Percentiles rank a stretch among this genome's conserved stretches.
Conservation (phyloP, 1,140 invertebrate species). For the Elysia chlorotica region DNA sequence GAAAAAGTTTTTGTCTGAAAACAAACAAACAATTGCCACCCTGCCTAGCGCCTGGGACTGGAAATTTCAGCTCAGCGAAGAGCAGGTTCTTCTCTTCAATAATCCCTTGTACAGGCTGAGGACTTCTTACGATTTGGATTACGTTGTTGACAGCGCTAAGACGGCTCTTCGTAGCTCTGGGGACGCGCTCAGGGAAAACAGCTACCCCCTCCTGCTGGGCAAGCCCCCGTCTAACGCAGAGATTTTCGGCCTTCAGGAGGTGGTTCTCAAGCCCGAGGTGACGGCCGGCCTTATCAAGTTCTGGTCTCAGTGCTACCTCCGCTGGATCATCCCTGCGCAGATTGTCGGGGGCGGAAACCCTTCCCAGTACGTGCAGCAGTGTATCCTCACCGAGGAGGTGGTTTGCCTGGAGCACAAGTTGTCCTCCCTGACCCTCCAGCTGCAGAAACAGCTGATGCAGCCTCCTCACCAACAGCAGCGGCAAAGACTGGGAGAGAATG, state of each 20-base stretch:
- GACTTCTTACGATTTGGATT: constrained; percentile 23
- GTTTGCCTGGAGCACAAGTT: constrained; percentile 48
- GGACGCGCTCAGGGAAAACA: constrained; percentile 23
- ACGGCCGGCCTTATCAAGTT: constrained; percentile 68
- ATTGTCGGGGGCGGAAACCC: constrained; percentile 77
- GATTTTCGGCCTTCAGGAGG: constrained; percentile 26
- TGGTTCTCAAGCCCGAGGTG: constrained; percentile 39
- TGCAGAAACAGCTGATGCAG: constrained; percentile 14
- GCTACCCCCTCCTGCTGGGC: constrained; percentile 27
- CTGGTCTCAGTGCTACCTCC: constrained; percentile 89
- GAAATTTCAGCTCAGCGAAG: constrained; percentile 48
- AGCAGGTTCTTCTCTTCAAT: constrained; percentile 52
- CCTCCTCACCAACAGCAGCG: too few species aligned
- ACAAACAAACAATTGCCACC: constrained; percentile 29
- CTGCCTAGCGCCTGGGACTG: constrained; percentile 56
- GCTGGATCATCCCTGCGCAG: constrained; percentile 83
- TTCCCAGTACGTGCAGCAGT: constrained; percentile 68
- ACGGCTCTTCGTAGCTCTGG: constrained; percentile 7
- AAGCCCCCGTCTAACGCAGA: neutral
- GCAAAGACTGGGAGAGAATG: constrained; percentile 4
- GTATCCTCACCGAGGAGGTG: constrained; percentile 59
- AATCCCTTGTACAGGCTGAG: constrained; percentile 54
- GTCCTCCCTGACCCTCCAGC: too few species aligned
- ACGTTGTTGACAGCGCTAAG: constrained; percentile 19
- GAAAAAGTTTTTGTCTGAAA: constrained; percentile 61